These are phyloP conservation scores for Acanthornis magna DNA, from an alignment of 2,797 vertebrate species.

Conservation along the genomic window DNA sequence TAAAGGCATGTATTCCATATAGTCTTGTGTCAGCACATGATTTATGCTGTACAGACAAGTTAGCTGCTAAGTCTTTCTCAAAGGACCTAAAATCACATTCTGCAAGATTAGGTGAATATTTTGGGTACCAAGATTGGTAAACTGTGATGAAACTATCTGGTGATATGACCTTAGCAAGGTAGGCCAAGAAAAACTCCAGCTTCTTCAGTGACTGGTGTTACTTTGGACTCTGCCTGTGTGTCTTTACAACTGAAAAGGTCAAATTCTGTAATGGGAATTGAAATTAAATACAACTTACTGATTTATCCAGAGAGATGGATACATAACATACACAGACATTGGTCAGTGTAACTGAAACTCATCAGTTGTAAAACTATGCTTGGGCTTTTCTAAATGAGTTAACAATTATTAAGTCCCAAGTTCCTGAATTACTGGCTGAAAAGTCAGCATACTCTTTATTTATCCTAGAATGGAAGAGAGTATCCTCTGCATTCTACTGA, in stretches of 20 bases:
- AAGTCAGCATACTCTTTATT: not conserved
- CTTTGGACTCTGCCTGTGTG: not conserved
- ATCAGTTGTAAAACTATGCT: not conserved
- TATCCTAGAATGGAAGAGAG: not conserved
- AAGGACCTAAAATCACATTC: not conserved
- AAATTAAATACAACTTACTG: not conserved
- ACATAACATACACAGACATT: accelerated
- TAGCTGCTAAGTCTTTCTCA: not conserved
- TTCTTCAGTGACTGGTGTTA: not conserved
- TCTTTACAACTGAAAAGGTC: not conserved
- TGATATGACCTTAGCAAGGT: not conserved
- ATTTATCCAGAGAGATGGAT: not conserved
- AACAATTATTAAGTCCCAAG: not conserved
- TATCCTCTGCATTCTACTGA: not conserved
- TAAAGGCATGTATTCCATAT: not conserved
- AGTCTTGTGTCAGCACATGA: not conserved
- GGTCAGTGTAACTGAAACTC: not conserved
- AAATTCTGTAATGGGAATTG: not conserved
- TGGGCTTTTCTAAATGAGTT: not conserved
- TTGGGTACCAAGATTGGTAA: not conserved
- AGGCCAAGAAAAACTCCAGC: not conserved
- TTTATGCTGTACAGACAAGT: not conserved
- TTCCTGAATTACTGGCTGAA: not conserved
- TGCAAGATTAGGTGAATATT: not conserved
- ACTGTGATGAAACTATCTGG: not conserved